Base-by-base conservation (phyloP, 2,113 vertebrate genomes). In the Nothocercus nigrocapillus region DNA sequence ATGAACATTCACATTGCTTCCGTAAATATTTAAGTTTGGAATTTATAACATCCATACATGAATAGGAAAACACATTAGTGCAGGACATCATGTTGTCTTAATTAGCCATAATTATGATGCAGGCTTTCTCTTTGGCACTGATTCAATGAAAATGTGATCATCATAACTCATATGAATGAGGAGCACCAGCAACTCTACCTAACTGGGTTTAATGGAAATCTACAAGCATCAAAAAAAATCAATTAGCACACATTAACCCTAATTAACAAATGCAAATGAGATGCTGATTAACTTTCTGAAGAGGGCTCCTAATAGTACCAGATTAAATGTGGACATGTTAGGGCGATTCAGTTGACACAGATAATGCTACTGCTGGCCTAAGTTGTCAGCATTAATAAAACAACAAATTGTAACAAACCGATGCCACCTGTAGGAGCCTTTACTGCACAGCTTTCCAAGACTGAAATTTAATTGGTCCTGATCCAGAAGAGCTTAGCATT, bases 231-330 rank as follows among this genome's bases (percentile, higher is more conserved):
- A 95, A 97, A 92, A 92, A 93, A 97, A 99, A 98, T 98, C 98
- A 99, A 99, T 99, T 99, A 99, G 96, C 94, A 93, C 98, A 97
- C 97, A 98, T 97, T 96, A 98, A 98, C 97, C 96, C 97, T 98
- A 99, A 99, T 99, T 98, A 99, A 98, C 98, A 98, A 98, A 97
- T 98, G 97, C 95, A 98, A 98, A 99, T 97, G 76, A 98, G 97
- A 97, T 96, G 96, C 97, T 98, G 97, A 97, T 99, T 99, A 98
- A 98, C 98, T 99, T 99, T 98, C 98, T 59, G 96, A 98, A 97
- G 94, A 95, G 97, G 94, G 92, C 94, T 96, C 95, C 94, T 94
- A 94, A 15, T 94, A 96, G 96, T 86, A 98, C 81, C 96, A 98
- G 95, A 98, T 96, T 96, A 97, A 92, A 96, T 95, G 94, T 98